Evolutionary conservation across 2,797 vertebrate species (phyloP).

Genomic region (Melanotaenia trifasciata): DNA sequence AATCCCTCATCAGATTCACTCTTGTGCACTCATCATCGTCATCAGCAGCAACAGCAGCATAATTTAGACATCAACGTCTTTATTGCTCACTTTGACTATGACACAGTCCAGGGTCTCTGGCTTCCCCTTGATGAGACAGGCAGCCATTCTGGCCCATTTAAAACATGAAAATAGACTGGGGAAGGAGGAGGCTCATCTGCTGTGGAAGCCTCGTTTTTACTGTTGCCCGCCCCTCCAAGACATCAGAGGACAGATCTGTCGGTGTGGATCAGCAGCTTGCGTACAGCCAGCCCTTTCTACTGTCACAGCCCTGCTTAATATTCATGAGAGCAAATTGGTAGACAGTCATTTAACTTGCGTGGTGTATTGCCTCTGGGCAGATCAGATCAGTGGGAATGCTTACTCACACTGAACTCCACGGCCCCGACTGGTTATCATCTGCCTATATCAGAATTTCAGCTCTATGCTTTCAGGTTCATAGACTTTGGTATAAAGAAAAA

Average conservation of each 20-base stretch:
- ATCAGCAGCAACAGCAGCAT: slow-evolving; percentile 62
- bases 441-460: slow-evolving; percentile 34
- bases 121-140: slow-evolving; percentile 78
- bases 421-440: slow-evolving; percentile 44
- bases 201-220: slow-evolving; percentile 68
- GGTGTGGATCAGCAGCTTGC: slow-evolving; percentile 80
- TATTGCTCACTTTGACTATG: slow-evolving; percentile 68
- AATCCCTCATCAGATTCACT: slow-evolving; percentile 75
- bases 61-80: slow-evolving; percentile 82
- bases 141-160: slow-evolving; percentile 80
- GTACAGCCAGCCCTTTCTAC: slow-evolving; percentile 77
- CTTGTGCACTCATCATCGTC: slow-evolving; percentile 69
- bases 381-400: slow-evolving; percentile 79
- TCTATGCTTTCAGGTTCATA: slow-evolving; percentile 35
- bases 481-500: slow-evolving; percentile 18
- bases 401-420: slow-evolving; percentile 72
- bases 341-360: slow-evolving; percentile 88
- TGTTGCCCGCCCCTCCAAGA: slow-evolving; percentile 69
- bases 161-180: slow-evolving; percentile 78
- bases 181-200: slow-evolving; percentile 72
- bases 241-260: slow-evolving; percentile 86
- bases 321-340: slow-evolving; percentile 95
- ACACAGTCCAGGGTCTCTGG: slow-evolving; percentile 66
- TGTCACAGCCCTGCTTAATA: slow-evolving; percentile 85
- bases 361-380: slow-evolving; percentile 83